Conservation (phyloP, 2,113 vertebrate species). For the Spea multiplicata region DNA sequence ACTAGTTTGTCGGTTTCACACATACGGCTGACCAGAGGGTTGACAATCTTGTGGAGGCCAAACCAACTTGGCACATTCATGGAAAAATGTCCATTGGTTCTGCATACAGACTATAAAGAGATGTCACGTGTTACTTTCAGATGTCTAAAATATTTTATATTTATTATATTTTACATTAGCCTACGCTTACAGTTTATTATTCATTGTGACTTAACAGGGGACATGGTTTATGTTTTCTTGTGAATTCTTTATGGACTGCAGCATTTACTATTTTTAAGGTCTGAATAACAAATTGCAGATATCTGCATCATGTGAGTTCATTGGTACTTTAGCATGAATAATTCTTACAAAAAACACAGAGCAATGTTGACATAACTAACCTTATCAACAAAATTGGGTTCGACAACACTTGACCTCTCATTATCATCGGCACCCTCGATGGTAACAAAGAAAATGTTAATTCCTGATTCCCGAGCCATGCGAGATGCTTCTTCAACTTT, state of each 20-base stretch:
- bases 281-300: too few species aligned
- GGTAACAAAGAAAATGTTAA: conserved; percentile 97
- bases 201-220: too few species aligned
- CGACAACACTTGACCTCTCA: conserved; percentile 81
- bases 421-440: conserved; percentile 85
- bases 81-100: conserved; percentile 86
- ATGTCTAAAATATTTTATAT: too few species aligned
- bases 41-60: conserved; percentile 77
- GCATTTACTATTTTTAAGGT: too few species aligned
- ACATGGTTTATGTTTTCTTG: too few species aligned
- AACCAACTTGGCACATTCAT: conserved; percentile 89
- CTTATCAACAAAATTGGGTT: conserved; percentile 94
- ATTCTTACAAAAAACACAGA: too few species aligned
- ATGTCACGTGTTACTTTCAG: not conserved
- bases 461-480: conserved; percentile 89
- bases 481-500: conserved; percentile 88
- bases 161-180: too few species aligned
- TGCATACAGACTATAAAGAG: conserved; percentile 83
- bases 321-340: too few species aligned
- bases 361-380: conserved; percentile 59
- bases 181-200: too few species aligned
- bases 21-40: conserved; percentile 85
- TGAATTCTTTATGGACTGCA: too few species aligned
- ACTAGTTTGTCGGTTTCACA: conserved; percentile 81
- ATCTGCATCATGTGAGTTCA: too few species aligned